Conservation (phyloP, 2,797 vertebrate genomes). For the Phylloscopus collybita region DNA sequence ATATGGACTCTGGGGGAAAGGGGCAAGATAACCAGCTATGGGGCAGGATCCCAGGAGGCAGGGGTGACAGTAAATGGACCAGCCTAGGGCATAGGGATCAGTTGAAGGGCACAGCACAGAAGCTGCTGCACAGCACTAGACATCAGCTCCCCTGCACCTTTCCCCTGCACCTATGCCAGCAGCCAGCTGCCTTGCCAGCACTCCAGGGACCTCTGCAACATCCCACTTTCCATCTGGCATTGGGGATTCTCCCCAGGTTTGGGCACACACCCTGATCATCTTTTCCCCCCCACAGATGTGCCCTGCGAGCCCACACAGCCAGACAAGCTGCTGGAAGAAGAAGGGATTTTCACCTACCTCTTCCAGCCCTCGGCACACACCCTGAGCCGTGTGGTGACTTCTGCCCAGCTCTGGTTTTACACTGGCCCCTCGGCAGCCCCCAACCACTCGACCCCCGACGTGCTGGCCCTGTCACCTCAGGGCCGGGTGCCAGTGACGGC, state of each 20-base stretch:
- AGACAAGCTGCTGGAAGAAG: slow-evolving; percentile 44
- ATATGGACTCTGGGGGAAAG: not conserved
- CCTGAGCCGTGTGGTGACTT: slow-evolving; percentile 77
- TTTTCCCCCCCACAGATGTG: slow-evolving; percentile 63
- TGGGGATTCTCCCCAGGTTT: not conserved
- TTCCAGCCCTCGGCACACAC: slow-evolving; percentile 85
- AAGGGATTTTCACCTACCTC: slow-evolving; percentile 81
- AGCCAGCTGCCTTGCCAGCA: not conserved
- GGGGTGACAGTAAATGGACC: not conserved
- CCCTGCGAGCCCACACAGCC: slow-evolving; percentile 67
- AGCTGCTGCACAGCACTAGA: not conserved
- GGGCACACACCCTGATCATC: accelerated
- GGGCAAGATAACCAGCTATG: not conserved
- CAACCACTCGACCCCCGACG: slow-evolving; percentile 56
- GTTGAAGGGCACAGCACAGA: accelerated
- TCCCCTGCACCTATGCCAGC: not conserved
- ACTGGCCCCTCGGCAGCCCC: slow-evolving; percentile 41
- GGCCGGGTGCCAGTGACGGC: slow-evolving; percentile 63
- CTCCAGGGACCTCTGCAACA: not conserved
- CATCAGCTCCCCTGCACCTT: not conserved
- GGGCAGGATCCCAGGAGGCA: accelerated
- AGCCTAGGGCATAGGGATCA: not conserved
- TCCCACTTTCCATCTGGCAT: accelerated
- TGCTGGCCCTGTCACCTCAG: slow-evolving; percentile 69
- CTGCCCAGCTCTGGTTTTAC: slow-evolving; percentile 90